Evolutionary conservation across 37 sponge, comb jelly and placozoan genomes (phyloP).

Genomic region (Ephydatia muelleri): DNA sequence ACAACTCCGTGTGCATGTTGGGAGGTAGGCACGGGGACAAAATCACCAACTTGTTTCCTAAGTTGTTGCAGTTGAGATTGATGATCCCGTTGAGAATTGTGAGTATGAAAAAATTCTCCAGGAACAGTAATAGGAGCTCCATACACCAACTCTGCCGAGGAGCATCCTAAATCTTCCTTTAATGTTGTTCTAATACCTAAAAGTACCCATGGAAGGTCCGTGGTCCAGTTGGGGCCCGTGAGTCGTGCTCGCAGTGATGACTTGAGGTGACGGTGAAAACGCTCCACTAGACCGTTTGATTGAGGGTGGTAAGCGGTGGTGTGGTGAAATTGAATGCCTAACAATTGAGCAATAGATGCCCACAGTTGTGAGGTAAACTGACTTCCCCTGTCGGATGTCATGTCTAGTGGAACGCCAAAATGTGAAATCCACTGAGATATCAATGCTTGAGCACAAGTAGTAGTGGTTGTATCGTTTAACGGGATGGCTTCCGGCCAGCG

Average conservation of each 20-base stretch:
- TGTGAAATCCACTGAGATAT: slow-evolving; percentile 14
- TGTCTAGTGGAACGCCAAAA: slow-evolving; percentile 18
- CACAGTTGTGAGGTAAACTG: slow-evolving; percentile 48
- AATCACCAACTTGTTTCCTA: not conserved
- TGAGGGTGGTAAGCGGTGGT: slow-evolving; percentile 49
- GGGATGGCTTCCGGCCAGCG: slow-evolving; percentile 52
- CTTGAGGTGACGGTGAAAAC: slow-evolving; percentile 37
- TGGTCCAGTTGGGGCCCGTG: slow-evolving; percentile 19
- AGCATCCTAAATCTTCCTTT: no score
- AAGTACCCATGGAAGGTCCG: slow-evolving; percentile 34
- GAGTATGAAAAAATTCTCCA: no score
- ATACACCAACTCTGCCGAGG: no score
- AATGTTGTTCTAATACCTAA: no score
- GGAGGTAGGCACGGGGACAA: slow-evolving; percentile 3
- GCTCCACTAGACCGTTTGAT: slow-evolving; percentile 25
- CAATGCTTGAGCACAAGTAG: slow-evolving; percentile 31
- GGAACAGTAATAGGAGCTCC: no score
- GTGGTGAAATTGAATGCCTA: slow-evolving; percentile 22
- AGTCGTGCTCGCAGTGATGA: slow-evolving; percentile 19
- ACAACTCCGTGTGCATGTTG: slow-evolving; percentile 6
- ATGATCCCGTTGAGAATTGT: no score
- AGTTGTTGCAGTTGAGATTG: slow-evolving; percentile 5
- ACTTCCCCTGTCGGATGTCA: slow-evolving; percentile 15
- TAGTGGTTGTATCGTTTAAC: slow-evolving; percentile 21
- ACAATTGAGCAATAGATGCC: no score